Evolutionary conservation across 30 jellyfish, hydroid and myxozoan genomes (phyloP).

Genomic region (Sanderia malayensis): DNA sequence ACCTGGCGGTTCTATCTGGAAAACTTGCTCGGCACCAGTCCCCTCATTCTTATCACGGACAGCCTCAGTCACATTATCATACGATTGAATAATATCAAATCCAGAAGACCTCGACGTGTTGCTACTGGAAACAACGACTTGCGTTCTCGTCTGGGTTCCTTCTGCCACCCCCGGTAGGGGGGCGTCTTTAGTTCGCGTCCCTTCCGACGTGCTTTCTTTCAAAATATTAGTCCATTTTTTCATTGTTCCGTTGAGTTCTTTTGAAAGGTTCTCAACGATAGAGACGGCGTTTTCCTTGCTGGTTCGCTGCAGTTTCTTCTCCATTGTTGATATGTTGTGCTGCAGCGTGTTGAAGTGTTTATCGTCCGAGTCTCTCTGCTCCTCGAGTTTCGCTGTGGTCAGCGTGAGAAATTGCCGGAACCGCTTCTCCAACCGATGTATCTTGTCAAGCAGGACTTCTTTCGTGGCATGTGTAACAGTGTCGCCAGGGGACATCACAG

Average conservation of each 20-base stretch:
- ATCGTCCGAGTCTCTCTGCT: conserved; percentile 41
- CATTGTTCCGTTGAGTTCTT: conserved; percentile 52
- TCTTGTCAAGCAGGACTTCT: conserved; percentile 21
- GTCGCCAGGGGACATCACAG: background rate
- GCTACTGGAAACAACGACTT: conserved; percentile 19
- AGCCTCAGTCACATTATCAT: conserved; percentile 2
- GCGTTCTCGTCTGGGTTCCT: background rate
- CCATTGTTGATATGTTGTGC: conserved; percentile 48
- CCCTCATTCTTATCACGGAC: conserved; percentile 7
- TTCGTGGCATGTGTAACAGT: conserved; percentile 4
- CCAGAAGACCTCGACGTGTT: conserved; percentile 40
- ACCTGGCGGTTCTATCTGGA: too few species aligned
- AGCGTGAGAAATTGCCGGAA: conserved; percentile 36
- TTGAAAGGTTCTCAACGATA: conserved; percentile 34
- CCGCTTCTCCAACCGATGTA: conserved; percentile 45
- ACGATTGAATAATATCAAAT: conserved; percentile 16
- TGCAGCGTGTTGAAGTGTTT: conserved; percentile 48
- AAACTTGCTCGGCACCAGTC: background rate
- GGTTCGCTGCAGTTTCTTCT: conserved; percentile 34
- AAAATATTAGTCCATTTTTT: conserved; percentile 50
- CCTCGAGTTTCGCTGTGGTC: conserved; percentile 61
- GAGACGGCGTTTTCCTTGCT: conserved; percentile 44
- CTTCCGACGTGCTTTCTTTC: conserved; percentile 15
- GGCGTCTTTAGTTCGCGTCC: background rate
- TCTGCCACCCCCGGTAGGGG: background rate